These are phyloP conservation scores for Huso huso DNA, from an alignment of 2,797 vertebrate species.

Conservation along the genomic window DNA sequence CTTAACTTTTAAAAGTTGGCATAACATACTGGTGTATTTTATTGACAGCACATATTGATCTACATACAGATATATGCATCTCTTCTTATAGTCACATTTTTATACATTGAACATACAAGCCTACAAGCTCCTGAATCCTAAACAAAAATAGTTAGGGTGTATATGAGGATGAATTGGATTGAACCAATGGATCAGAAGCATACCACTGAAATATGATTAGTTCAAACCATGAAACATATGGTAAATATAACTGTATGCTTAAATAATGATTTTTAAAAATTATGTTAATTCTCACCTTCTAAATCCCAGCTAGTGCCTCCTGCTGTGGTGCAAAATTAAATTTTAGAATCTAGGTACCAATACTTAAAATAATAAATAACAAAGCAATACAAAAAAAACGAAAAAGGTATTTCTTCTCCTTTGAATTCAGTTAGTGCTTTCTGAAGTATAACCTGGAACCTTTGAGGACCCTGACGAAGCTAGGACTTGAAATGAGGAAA, in stretches of 20 bases:
- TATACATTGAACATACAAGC: conserved; percentile 34
- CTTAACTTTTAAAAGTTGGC: no score
- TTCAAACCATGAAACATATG: conserved; percentile 34
- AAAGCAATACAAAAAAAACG: conserved; percentile 39
- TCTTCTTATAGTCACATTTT: conserved; percentile 29
- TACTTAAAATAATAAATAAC: conserved; percentile 11
- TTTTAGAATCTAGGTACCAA: conserved; percentile 36
- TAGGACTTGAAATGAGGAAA: no score
- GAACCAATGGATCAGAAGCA: conserved; percentile 51
- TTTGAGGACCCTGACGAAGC: not conserved
- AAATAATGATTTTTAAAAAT: conserved; percentile 48
- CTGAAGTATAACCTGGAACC: conserved; percentile 16
- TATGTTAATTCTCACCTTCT: conserved; percentile 66
- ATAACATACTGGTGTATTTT: no score
- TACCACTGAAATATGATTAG: conserved; percentile 40
- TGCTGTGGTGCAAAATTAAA: conserved; percentile 68
- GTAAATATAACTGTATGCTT: conserved; percentile 43
- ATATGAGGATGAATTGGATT: conserved; percentile 48
- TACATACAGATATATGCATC: conserved; percentile 25
- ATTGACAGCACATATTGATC: no score
- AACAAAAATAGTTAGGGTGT: conserved; percentile 30
- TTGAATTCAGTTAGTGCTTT: conserved; percentile 23
- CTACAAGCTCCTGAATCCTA: conserved; percentile 11
- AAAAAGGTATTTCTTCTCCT: conserved; percentile 13
- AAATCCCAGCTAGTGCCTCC: conserved; percentile 76